Evolutionary conservation across 2,888 invertebrate species (phyloP).

Genomic region (Anticlea derivata): DNA sequence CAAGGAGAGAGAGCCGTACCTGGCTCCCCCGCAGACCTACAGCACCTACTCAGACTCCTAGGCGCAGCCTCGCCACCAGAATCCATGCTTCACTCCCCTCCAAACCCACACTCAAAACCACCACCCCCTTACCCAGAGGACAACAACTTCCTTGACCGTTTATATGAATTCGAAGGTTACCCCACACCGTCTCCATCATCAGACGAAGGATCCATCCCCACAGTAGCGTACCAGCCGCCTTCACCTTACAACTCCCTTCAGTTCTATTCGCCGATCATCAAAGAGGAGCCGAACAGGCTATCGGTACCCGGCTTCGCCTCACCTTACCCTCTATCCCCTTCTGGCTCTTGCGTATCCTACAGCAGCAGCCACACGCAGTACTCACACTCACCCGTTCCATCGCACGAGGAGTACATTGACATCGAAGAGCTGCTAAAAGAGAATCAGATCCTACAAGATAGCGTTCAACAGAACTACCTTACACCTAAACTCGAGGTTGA

Average conservation of each 20-base stretch:
- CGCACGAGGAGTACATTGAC: slow-evolving; percentile 86
- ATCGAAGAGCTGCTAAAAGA: slow-evolving; percentile 85
- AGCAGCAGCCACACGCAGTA: slow-evolving; percentile 81
- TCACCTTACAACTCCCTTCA: slow-evolving; percentile 80
- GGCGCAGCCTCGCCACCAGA: slow-evolving; percentile 79
- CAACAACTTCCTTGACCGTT: slow-evolving; percentile 73
- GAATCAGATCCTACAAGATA: slow-evolving; percentile 80
- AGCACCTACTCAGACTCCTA: slow-evolving; percentile 72
- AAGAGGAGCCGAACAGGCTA: slow-evolving; percentile 82
- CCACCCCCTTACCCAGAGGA: slow-evolving; percentile 74
- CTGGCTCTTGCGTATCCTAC: slow-evolving; percentile 82
- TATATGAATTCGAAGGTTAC: slow-evolving; percentile 79
- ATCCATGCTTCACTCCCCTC: slow-evolving; percentile 76
- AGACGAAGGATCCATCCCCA: slow-evolving; percentile 83
- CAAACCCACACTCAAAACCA: slow-evolving; percentile 72
- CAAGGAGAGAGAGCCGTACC: slow-evolving; percentile 86
- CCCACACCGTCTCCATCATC: slow-evolving; percentile 78
- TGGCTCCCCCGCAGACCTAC: slow-evolving; percentile 79
- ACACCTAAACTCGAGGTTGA: slow-evolving; percentile 84
- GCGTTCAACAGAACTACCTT: slow-evolving; percentile 66
- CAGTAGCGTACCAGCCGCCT: slow-evolving; percentile 82
- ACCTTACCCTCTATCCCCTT: slow-evolving; percentile 83
- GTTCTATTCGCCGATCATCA: slow-evolving; percentile 67
- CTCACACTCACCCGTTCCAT: slow-evolving; percentile 75
- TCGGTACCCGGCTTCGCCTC: slow-evolving; percentile 77